A percentile compares a stretch with the other conserved stretches of the same genome.
These are phyloP conservation scores for Myrmecophaga tridactyla DNA, from an alignment of 2,113 vertebrate genomes.

Conservation along the genomic window DNA sequence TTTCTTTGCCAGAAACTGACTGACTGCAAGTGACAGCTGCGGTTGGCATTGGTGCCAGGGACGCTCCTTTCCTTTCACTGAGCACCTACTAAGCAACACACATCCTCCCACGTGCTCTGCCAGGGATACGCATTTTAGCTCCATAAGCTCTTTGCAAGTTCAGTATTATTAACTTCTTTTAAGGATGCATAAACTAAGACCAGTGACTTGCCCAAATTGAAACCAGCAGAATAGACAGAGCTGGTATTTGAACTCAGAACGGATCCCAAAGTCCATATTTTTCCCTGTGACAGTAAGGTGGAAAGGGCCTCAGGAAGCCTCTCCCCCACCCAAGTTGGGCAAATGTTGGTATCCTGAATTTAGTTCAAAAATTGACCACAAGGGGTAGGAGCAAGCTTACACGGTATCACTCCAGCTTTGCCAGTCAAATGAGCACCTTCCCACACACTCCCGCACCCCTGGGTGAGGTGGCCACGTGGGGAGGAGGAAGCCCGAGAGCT, in stretches of 20 bases:
- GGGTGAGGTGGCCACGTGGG: neutral
- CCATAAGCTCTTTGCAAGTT: fast-evolving
- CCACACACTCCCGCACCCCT: neutral
- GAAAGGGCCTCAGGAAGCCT: neutral
- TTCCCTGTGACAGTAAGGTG: neutral
- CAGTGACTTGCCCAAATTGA: neutral
- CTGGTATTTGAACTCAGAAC: neutral
- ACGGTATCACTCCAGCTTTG: fast-evolving
- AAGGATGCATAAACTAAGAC: fast-evolving
- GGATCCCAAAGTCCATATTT: neutral
- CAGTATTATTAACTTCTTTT: fast-evolving
- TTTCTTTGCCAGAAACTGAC: neutral
- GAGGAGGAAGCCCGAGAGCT: neutral
- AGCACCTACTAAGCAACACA: neutral
- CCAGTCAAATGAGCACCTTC: neutral
- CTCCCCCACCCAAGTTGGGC: neutral
- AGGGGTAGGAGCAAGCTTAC: fast-evolving
- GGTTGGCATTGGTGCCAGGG: fast-evolving
- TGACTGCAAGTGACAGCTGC: fast-evolving
- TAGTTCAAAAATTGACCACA: too few relatives aligned
- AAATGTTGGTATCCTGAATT: neutral
- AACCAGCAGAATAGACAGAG: neutral
- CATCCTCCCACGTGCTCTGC: too few relatives aligned
- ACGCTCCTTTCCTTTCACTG: neutral
- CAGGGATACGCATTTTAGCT: neutral